A percentile compares a stretch with the other conserved stretches of the same genome.
phyloP scores from a whole-genome alignment of 2,113 vertebrate genomes.

The Galeopterus variegatus region DNA sequence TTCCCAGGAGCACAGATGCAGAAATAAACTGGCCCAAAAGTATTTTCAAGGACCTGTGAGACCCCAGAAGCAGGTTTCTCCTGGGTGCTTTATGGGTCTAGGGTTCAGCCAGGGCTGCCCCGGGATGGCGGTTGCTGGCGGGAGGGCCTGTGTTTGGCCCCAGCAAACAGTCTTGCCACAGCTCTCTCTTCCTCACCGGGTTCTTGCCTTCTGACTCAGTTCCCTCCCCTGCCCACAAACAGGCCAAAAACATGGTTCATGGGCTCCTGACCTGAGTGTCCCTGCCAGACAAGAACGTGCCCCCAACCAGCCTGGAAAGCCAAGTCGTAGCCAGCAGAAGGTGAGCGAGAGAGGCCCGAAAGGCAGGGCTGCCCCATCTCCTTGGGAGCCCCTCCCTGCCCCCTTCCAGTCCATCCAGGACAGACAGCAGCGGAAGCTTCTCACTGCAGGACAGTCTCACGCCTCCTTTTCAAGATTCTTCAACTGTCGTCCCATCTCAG shows the following conservation, averaged over 20 bases:
- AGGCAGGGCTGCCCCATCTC: too few relatives aligned
- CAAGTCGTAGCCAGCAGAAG: not conserved
- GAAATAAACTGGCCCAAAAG: not conserved
- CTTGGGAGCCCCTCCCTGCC: not conserved
- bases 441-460: not conserved
- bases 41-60: not conserved
- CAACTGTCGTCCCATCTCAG: not conserved
- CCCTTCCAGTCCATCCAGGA: not conserved
- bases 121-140: rapidly evolving
- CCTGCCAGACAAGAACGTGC: not conserved
- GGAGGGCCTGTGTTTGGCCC: rapidly evolving
- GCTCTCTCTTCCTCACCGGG: not conserved
- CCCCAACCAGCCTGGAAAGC: not conserved
- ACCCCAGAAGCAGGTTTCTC: not conserved
- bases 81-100: not conserved
- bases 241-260: rapidly evolving
- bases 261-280: not conserved
- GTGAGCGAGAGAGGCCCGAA: not conserved
- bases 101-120: not conserved
- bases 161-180: not conserved
- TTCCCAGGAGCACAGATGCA: rapidly evolving
- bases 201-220: not conserved
- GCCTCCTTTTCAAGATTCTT: not conserved
- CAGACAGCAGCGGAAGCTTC: too few relatives aligned
- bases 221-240: not conserved